These are phyloP conservation scores for Sorex fumeus DNA, from an alignment of 2,113 vertebrate genomes.

Conservation along the genomic window DNA sequence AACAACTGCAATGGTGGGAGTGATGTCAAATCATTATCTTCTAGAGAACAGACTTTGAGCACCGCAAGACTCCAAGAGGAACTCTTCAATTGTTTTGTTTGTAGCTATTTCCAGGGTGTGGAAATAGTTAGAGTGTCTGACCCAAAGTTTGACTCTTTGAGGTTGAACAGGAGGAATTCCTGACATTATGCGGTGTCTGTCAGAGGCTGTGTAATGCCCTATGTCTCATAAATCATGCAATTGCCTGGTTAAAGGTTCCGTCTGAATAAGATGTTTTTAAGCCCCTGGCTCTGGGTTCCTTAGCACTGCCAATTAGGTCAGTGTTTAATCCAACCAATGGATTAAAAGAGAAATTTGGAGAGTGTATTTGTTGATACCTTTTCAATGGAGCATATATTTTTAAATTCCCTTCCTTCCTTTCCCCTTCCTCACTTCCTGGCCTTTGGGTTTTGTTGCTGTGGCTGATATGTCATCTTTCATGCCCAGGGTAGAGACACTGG, in stretches of 20 bases:
- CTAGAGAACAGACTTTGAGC: background rate
- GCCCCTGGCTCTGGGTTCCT: background rate
- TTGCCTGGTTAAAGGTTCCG: background rate
- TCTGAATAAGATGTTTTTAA: background rate
- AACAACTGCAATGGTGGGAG: conserved; percentile 35
- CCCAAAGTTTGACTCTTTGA: background rate
- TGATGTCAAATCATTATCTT: background rate
- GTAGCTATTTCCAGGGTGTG: background rate
- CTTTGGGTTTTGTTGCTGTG: background rate
- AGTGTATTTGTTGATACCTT: background rate
- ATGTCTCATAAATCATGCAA: background rate
- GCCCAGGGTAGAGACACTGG: background rate
- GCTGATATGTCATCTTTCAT: background rate
- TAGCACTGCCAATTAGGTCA: background rate
- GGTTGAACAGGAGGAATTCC: background rate
- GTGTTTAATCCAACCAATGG: background rate
- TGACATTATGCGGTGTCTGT: background rate
- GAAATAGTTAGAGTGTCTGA: background rate
- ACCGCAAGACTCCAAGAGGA: background rate
- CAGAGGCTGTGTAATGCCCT: background rate
- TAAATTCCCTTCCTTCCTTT: conserved; percentile 14
- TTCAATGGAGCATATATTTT: background rate
- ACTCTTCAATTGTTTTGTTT: background rate
- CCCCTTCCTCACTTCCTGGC: background rate
- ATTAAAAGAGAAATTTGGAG: background rate